Conservation (phyloP, 2,113 vertebrate species). For the Pseudorhombus dupliciocellatus region DNA sequence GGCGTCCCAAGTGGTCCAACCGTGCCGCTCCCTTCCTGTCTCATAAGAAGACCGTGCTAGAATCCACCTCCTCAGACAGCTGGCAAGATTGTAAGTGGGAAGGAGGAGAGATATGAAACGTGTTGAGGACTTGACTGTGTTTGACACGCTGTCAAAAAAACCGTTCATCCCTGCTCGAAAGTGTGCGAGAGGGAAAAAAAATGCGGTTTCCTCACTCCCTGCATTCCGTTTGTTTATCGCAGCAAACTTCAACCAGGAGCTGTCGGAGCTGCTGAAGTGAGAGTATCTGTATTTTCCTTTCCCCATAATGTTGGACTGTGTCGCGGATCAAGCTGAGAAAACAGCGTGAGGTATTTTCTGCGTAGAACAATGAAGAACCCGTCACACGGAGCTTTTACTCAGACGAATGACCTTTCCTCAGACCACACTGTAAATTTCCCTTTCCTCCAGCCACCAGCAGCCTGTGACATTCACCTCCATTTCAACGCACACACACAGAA, state of each 20-base stretch:
- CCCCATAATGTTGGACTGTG: not conserved
- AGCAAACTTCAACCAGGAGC: not conserved
- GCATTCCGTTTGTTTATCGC: conserved; percentile 27
- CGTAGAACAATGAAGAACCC: not conserved
- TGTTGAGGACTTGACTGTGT: conserved; percentile 30
- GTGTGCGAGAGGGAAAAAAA: conserved; percentile 34
- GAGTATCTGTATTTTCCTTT: not conserved
- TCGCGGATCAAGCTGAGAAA: not conserved
- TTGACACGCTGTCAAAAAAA: conserved; percentile 53
- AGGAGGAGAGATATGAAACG: conserved; percentile 30
- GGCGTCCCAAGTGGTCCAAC: conserved; percentile 8
- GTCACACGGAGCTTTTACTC: not conserved
- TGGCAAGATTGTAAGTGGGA: conserved; percentile 7
- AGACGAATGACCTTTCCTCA: conserved; percentile 30
- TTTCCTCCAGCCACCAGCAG: conserved; percentile 21
- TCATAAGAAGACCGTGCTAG: conserved; percentile 42
- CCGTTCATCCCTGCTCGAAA: conserved; percentile 20
- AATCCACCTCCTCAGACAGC: conserved; percentile 10
- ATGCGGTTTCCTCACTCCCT: conserved; percentile 30
- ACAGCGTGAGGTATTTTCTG: not conserved
- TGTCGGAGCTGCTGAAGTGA: not conserved
- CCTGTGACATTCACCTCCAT: conserved; percentile 28
- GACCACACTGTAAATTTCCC: conserved; percentile 4
- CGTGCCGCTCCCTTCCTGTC: conserved; percentile 39
- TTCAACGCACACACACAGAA: conserved; percentile 7